A percentile compares a stretch with the other conserved stretches of the same genome.
Conservation (phyloP, 2,797 vertebrate genomes). For the Psittacula derbiana region DNA sequence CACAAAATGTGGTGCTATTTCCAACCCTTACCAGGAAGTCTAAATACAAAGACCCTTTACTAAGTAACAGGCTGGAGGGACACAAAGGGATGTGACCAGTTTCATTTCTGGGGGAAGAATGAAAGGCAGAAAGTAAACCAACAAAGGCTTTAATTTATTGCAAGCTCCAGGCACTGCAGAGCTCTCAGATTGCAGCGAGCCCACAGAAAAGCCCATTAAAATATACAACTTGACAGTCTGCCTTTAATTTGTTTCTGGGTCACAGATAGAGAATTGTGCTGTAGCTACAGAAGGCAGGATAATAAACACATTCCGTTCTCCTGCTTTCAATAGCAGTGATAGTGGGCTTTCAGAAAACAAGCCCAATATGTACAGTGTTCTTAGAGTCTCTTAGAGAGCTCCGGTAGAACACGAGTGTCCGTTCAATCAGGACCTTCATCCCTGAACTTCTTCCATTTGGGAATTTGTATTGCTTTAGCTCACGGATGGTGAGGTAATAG, state of each 20-base stretch:
- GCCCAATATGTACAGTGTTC: neutral
- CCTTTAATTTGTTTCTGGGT: constrained; percentile 47
- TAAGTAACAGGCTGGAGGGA: neutral
- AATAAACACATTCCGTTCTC: constrained; percentile 2
- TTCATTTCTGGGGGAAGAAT: neutral
- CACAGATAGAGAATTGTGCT: constrained; percentile 20
- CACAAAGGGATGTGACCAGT: neutral
- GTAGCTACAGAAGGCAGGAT: neutral
- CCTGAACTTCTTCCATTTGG: neutral
- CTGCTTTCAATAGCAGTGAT: neutral
- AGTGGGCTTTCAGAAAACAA: constrained; percentile 13
- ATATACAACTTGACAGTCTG: constrained; percentile 15
- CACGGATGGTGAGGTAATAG: neutral
- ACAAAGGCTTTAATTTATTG: constrained; percentile 27
- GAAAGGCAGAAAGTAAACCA: constrained; percentile 23
- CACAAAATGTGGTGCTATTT: neutral
- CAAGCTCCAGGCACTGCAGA: neutral
- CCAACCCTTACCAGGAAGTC: neutral
- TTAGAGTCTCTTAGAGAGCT: neutral
- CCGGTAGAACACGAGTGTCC: neutral
- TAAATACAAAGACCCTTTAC: neutral
- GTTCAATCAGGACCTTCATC: neutral
- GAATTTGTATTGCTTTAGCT: neutral
- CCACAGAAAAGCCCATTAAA: constrained; percentile 20
- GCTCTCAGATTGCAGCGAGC: neutral